These are phyloP conservation scores for Acrossocheilus wenchowensis DNA, from an alignment of 2,797 vertebrate genomes.

Conservation along the genomic window DNA sequence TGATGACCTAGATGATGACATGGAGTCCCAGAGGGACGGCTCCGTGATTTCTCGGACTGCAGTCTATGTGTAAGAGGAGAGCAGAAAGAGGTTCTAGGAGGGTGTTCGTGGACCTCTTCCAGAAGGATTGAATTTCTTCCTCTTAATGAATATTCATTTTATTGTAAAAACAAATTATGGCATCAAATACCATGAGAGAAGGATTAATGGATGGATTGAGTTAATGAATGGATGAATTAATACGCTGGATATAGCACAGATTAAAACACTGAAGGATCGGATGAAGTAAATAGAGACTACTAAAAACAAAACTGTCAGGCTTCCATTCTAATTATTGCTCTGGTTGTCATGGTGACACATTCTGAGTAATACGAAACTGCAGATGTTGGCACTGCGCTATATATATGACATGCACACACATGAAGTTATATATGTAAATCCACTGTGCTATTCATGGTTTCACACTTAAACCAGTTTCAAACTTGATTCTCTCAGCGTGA, in stretches of 20 bases:
- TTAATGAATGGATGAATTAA: conserved; percentile 16
- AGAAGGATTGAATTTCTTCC: conserved; percentile 63
- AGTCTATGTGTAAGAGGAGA: conserved; percentile 83
- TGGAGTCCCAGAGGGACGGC: conserved; percentile 92
- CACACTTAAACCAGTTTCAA: conserved; percentile 3
- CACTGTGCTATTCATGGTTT: conserved; percentile 41
- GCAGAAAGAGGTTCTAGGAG: neutral
- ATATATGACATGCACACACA: conserved; percentile 43
- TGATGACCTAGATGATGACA: conserved; percentile 82
- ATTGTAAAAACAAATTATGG: conserved; percentile 42
- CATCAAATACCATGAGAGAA: conserved; percentile 21
- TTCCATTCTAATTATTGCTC: conserved; percentile 52
- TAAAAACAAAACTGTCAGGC: conserved; percentile 28
- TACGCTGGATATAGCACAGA: conserved; percentile 17
- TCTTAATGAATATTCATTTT: conserved; percentile 37
- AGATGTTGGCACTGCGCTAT: conserved; percentile 47
- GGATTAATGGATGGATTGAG: conserved; percentile 48
- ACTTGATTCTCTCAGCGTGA: neutral
- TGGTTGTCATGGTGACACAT: conserved; percentile 49
- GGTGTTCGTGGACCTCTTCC: conserved; percentile 52
- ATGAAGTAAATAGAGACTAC: conserved; percentile 29
- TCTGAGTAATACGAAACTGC: conserved; percentile 43
- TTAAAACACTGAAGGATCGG: conserved; percentile 17
- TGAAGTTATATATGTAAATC: conserved; percentile 17
- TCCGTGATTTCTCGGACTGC: conserved; percentile 92